Evolutionary conservation across 1,140 invertebrate species (phyloP).

Genomic region (Grapholita molesta): DNA sequence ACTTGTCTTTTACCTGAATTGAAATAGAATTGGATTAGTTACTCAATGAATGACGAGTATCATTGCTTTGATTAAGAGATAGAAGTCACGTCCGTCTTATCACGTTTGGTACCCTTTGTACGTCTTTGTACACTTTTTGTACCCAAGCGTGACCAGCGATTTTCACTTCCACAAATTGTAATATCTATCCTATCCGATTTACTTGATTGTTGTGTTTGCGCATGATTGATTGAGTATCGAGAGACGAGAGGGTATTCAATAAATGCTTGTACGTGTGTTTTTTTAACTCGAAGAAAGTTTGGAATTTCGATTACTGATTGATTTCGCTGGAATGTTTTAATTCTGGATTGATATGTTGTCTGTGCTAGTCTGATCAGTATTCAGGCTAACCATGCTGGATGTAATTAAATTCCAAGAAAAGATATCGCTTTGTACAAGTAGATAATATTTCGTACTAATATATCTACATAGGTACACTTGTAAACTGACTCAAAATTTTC

Average conservation of each 20-base stretch:
- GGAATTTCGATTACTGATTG: neutral
- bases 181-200: neutral
- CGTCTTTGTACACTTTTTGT: neutral
- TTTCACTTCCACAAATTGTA: conserved; percentile 12
- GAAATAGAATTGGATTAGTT: neutral
- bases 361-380: neutral
- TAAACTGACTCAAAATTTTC: no score
- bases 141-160: neutral
- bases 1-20: no score
- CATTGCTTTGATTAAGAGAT: neutral
- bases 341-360: neutral
- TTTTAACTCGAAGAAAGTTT: conserved; percentile 8
- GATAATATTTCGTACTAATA: no score
- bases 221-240: neutral
- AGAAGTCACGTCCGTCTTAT: neutral
- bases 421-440: no score
- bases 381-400: neutral
- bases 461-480: no score
- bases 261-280: neutral
- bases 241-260: conserved; percentile 2
- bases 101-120: neutral
- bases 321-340: neutral
- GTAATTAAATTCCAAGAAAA: neutral
- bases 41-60: neutral
- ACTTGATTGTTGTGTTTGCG: conserved; percentile 8